These are phyloP conservation scores for Streptopelia turtur DNA, from an alignment of 2,797 vertebrate species.

Conservation along the genomic window DNA sequence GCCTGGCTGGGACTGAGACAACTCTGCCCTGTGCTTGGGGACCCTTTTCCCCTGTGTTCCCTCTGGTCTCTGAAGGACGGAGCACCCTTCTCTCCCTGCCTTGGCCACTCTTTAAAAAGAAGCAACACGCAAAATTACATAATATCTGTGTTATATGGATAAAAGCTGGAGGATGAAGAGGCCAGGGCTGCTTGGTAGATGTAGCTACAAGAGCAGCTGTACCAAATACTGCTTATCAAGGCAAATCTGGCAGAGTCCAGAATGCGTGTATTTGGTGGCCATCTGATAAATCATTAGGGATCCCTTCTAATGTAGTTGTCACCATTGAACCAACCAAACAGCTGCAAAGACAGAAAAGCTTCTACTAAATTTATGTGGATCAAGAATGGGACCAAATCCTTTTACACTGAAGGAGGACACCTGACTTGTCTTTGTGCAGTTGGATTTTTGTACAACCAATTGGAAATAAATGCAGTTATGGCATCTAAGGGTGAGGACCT, in stretches of 20 bases:
- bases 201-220: neutral
- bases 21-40: neutral
- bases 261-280: neutral
- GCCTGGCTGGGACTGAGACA: neutral
- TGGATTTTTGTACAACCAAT: neutral
- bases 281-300: neutral
- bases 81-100: neutral
- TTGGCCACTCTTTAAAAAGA: neutral
- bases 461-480: neutral
- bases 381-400: neutral
- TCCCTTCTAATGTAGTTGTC: neutral
- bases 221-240: neutral
- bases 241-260: neutral
- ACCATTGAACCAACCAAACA: neutral
- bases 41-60: rapidly evolving
- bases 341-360: neutral
- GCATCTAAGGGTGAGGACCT: neutral
- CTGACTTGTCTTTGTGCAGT: neutral
- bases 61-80: neutral
- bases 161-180: neutral
- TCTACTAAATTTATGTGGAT: neutral
- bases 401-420: neutral
- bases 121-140: rapidly evolving
- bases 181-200: neutral
- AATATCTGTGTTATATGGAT: neutral